phyloP scores from a whole-genome alignment of 1,140 invertebrate species.

The Drosophila sechellia region DNA sequence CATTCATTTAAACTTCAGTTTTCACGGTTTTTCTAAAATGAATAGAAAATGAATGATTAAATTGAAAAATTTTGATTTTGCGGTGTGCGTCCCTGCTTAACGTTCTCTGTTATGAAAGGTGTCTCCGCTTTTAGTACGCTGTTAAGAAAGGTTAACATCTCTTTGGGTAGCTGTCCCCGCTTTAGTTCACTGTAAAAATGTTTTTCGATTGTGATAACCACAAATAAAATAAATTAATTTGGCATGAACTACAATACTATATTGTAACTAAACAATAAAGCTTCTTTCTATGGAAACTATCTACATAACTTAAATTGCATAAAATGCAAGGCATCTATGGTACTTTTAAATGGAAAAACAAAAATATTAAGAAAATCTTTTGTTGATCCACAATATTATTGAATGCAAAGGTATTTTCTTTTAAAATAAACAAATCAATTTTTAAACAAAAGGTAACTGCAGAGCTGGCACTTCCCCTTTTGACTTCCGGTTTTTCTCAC shows the following conservation, averaged over 20 bases:
- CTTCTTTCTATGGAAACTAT: too few species aligned
- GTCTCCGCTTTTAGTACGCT: not conserved
- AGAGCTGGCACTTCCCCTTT: slow-evolving; percentile 16
- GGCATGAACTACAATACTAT: too few species aligned
- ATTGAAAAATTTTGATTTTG: not conserved
- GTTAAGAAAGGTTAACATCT: not conserved
- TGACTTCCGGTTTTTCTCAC: not conserved
- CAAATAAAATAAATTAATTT: too few species aligned
- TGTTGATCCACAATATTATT: too few species aligned
- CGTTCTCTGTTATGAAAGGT: not conserved
- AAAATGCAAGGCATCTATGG: too few species aligned
- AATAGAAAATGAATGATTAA: too few species aligned
- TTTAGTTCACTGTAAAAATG: not conserved
- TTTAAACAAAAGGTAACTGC: slow-evolving; percentile 20
- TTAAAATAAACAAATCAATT: slow-evolving; percentile 5
- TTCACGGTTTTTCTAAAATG: too few species aligned
- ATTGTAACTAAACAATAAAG: too few species aligned
- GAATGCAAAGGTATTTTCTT: not conserved
- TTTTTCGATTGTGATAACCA: not conserved
- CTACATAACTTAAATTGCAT: too few species aligned
- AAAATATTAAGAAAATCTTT: too few species aligned
- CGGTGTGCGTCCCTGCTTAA: not conserved
- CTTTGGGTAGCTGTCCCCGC: not conserved
- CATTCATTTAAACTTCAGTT: too few species aligned
- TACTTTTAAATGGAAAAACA: too few species aligned